Conservation (phyloP, 1,140 invertebrate genomes). For the Charaxes varanes region DNA sequence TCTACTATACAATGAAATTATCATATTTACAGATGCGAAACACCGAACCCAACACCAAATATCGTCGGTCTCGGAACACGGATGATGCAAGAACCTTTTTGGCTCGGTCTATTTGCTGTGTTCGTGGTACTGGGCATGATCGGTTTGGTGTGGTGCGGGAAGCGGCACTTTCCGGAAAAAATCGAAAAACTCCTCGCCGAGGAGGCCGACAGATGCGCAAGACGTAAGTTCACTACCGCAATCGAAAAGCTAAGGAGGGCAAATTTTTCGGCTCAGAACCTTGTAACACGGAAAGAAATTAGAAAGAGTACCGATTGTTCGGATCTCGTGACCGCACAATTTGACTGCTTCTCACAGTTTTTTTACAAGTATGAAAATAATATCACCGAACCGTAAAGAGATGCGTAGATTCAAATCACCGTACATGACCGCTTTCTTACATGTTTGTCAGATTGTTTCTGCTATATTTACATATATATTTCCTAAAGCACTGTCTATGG, state of each 20-base stretch:
- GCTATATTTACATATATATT: constrained; percentile 43
- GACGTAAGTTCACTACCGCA: constrained; percentile 72
- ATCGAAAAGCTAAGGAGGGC: too few relatives aligned
- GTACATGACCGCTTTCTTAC: constrained; percentile 34
- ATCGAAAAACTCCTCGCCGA: constrained; percentile 87
- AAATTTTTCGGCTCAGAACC: constrained; percentile 43
- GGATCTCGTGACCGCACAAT: constrained; percentile 24
- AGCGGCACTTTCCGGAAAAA: constrained; percentile 87
- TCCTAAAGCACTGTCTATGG: constrained; percentile 51
- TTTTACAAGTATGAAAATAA: constrained; percentile 2
- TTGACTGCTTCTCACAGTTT: constrained; percentile 35
- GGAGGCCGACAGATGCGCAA: constrained; percentile 80
- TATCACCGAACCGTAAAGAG: constrained; percentile 1
- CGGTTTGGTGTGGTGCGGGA: constrained; percentile 85
- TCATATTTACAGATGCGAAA: constrained; percentile 49
- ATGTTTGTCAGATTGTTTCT: constrained; percentile 37
- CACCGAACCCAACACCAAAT: constrained; percentile 56
- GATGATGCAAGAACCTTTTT: constrained; percentile 89
- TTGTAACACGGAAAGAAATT: constrained; percentile 31
- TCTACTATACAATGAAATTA: too few relatives aligned
- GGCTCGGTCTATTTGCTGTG: constrained; percentile 87
- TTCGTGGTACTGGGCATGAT: constrained; percentile 83
- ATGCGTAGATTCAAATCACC: constrained; percentile 23
- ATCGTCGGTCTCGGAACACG: constrained; percentile 78
- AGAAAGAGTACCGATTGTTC: constrained; percentile 10